Evolutionary conservation across 2,888 invertebrate species (phyloP).

Genomic region (Stenoptilia bipunctidactyla): DNA sequence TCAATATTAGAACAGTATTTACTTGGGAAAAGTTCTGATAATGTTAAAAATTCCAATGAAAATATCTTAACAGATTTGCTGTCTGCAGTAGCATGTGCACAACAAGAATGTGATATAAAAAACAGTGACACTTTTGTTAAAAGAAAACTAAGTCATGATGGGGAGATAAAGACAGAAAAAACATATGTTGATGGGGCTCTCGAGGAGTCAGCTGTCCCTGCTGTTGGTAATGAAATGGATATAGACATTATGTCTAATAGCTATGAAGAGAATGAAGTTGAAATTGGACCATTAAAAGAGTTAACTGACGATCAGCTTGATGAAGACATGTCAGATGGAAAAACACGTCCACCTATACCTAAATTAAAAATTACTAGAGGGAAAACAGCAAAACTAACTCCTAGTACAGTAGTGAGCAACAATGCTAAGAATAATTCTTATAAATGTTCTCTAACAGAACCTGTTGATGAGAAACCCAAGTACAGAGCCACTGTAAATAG

Average conservation of each 20-base stretch:
- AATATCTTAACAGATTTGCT: conserved; percentile 73
- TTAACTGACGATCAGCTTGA: conserved; percentile 50
- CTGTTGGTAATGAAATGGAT: conserved; percentile 65
- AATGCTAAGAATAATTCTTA: conserved; percentile 60
- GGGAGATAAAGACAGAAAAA: conserved; percentile 46
- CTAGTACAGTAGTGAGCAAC: conserved; percentile 39
- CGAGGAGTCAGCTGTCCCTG: conserved; percentile 62
- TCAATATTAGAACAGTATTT: conserved; percentile 80
- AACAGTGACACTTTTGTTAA: conserved; percentile 53
- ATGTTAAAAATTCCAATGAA: conserved; percentile 51
- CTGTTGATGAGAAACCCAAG: conserved; percentile 46
- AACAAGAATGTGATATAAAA: conserved; percentile 72
- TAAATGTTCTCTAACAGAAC: conserved; percentile 56
- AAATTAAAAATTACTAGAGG: conserved; percentile 64
- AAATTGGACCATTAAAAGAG: conserved; percentile 64
- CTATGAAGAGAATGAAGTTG: conserved; percentile 55
- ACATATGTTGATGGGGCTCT: conserved; percentile 56
- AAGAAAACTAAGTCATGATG: conserved; percentile 44
- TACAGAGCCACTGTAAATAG: conserved; percentile 73
- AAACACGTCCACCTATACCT: conserved; percentile 54
- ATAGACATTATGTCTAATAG: conserved; percentile 54
- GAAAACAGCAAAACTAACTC: conserved; percentile 35
- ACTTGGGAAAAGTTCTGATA: conserved; percentile 58
- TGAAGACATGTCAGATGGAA: conserved; percentile 26
- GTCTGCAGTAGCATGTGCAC: conserved; percentile 73